A percentile compares a stretch with the other conserved stretches of the same genome.
Conservation (phyloP, 2,888 invertebrate species). For the Nebria salina region DNA sequence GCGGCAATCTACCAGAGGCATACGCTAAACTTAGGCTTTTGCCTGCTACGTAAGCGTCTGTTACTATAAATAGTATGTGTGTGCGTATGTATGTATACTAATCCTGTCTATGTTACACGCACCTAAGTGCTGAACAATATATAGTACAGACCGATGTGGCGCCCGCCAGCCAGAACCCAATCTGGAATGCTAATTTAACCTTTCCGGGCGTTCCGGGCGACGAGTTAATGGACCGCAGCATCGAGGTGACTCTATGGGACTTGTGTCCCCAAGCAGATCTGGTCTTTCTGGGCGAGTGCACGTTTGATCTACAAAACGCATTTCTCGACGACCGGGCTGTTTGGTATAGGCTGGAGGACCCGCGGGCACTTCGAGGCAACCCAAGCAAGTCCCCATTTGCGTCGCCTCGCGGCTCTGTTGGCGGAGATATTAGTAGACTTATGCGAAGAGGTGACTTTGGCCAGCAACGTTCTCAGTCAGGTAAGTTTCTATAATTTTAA, state of each 20-base stretch:
- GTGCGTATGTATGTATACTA: not conserved
- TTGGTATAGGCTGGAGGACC: slow-evolving; percentile 90
- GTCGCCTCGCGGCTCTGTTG: slow-evolving; percentile 82
- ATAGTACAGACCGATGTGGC: slow-evolving; percentile 86
- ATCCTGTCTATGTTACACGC: not conserved
- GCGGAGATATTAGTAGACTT: slow-evolving; percentile 71
- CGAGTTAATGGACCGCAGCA: slow-evolving; percentile 78
- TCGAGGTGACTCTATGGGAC: slow-evolving; percentile 92
- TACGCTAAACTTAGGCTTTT: slow-evolving; percentile 84
- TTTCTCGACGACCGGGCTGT: slow-evolving; percentile 88
- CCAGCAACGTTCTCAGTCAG: slow-evolving; percentile 78
- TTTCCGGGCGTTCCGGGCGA: slow-evolving; percentile 84
- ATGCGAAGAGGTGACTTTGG: slow-evolving; percentile 77
- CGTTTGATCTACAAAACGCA: slow-evolving; percentile 82
- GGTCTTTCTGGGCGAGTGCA: slow-evolving; percentile 83
- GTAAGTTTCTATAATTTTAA: slow-evolving; percentile 55
- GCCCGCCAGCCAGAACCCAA: slow-evolving; percentile 86
- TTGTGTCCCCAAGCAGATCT: slow-evolving; percentile 84
- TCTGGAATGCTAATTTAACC: slow-evolving; percentile 91
- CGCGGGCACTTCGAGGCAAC: slow-evolving; percentile 70
- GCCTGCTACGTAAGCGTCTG: slow-evolving; percentile 76
- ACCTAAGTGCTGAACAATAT: slow-evolving; percentile 74
- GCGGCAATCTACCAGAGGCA: slow-evolving; percentile 82
- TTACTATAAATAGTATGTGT: not conserved
- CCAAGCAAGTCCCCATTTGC: slow-evolving; percentile 76